phyloP scores from a whole-genome alignment of 2,797 vertebrate genomes.

The Gadopsis marmoratus region DNA sequence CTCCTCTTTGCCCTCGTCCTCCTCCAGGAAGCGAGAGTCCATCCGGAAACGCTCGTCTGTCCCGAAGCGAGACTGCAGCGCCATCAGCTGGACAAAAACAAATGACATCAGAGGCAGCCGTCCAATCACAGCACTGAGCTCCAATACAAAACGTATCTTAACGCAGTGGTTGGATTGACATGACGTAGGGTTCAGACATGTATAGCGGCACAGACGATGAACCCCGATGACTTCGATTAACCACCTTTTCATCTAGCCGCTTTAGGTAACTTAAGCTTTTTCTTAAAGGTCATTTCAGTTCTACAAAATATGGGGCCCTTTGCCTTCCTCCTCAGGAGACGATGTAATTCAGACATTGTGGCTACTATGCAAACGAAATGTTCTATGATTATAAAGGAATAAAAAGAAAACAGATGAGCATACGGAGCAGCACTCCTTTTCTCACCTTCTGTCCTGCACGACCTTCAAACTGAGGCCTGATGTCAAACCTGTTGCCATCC shows the following conservation, averaged over 20 bases:
- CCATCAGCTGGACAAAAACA: constrained; percentile 87
- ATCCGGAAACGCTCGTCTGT: constrained; percentile 93
- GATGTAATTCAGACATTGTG: neutral
- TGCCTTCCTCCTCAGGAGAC: neutral
- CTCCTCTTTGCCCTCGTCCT: constrained; percentile 76
- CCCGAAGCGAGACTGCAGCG: constrained; percentile 91
- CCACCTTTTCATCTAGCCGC: neutral
- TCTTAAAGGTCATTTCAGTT: neutral
- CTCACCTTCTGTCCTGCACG: constrained; percentile 93
- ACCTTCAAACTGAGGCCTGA: constrained; percentile 96
- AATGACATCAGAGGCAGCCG: neutral
- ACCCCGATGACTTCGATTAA: neutral
- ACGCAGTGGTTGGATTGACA: neutral
- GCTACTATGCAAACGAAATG: too few species aligned
- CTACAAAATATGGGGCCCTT: neutral
- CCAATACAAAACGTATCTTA: too few species aligned
- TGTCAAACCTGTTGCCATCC: constrained; percentile 85
- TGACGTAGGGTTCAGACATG: neutral
- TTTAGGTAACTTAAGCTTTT: neutral
- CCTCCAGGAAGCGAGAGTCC: constrained; percentile 93
- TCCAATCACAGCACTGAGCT: neutral
- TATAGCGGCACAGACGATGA: neutral
- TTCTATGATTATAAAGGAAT: neutral
- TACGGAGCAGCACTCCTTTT: neutral
- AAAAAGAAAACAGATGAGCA: neutral